phyloP scores from a whole-genome alignment of 2,888 invertebrate species.

The Nephrocerus scutellatus region DNA sequence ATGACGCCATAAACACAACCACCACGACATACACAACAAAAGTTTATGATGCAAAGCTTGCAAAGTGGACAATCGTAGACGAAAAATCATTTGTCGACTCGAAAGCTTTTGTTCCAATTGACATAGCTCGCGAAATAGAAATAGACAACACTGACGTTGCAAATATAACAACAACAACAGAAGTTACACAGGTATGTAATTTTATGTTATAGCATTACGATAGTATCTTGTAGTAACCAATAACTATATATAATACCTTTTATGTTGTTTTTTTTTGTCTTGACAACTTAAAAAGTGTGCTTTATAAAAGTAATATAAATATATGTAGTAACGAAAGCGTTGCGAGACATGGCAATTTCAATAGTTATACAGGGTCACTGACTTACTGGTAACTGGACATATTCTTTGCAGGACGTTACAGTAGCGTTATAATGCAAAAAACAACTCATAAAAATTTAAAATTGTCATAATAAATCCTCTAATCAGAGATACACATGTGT shows the following conservation, averaged over 20 bases:
- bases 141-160: slow-evolving; percentile 49
- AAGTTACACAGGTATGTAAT: slow-evolving; percentile 46
- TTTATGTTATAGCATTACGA: background rate
- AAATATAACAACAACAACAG: slow-evolving; percentile 48
- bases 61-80: slow-evolving; percentile 47
- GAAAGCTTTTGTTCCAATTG: slow-evolving; percentile 45
- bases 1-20: slow-evolving; percentile 48
- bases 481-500: too few species aligned
- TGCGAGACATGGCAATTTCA: too few species aligned
- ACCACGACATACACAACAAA: slow-evolving; percentile 48
- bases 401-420: too few species aligned
- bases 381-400: too few species aligned
- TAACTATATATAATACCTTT: background rate
- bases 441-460: too few species aligned
- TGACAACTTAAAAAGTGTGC: slow-evolving; percentile 2
- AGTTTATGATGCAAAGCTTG: slow-evolving; percentile 46
- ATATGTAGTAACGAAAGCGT: background rate
- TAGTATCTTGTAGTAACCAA: background rate
- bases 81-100: slow-evolving; percentile 47
- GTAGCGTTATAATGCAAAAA: too few species aligned
- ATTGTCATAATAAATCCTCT: too few species aligned
- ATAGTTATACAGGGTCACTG: too few species aligned
- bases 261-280: background rate
- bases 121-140: slow-evolving; percentile 48
- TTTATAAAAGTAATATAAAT: background rate